Percentiles rank a stretch among this genome's conserved stretches.
Evolutionary conservation across 2,113 vertebrate genomes (phyloP).

Genomic region (Edolisoma coerulescens): DNA sequence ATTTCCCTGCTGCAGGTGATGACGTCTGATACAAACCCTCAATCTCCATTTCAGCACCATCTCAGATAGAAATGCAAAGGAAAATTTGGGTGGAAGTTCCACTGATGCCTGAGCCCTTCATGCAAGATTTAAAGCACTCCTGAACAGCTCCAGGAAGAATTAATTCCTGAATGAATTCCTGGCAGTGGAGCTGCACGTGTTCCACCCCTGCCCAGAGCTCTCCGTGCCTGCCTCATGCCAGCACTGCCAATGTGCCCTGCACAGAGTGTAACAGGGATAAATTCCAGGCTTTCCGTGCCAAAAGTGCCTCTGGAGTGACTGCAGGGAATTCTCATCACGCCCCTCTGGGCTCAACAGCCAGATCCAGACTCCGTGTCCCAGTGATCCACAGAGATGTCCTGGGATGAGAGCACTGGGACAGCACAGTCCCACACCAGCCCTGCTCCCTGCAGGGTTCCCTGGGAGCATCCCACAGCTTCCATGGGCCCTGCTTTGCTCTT

Average conservation of each 20-base stretch:
- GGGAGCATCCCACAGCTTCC: background rate
- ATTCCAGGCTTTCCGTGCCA: background rate
- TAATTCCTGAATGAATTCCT: background rate
- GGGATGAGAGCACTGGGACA: background rate
- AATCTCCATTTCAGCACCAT: background rate
- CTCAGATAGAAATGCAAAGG: background rate
- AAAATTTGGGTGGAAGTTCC: background rate
- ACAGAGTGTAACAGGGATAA: no score
- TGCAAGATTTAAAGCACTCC: background rate
- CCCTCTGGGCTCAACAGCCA: background rate
- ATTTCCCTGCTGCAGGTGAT: background rate
- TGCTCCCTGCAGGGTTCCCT: background rate
- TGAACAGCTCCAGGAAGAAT: background rate
- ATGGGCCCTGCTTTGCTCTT: background rate
- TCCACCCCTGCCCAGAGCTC: background rate
- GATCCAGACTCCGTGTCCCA: background rate
- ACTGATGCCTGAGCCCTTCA: background rate
- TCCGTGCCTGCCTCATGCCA: accelerated
- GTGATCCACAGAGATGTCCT: accelerated
- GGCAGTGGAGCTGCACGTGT: background rate
- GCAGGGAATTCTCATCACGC: background rate
- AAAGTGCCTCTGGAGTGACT: accelerated
- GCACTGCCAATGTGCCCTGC: background rate
- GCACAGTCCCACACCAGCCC: background rate
- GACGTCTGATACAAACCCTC: background rate